Evolutionary conservation across 2,113 vertebrate species (phyloP).

Genomic region (Brevimyrus niger): DNA sequence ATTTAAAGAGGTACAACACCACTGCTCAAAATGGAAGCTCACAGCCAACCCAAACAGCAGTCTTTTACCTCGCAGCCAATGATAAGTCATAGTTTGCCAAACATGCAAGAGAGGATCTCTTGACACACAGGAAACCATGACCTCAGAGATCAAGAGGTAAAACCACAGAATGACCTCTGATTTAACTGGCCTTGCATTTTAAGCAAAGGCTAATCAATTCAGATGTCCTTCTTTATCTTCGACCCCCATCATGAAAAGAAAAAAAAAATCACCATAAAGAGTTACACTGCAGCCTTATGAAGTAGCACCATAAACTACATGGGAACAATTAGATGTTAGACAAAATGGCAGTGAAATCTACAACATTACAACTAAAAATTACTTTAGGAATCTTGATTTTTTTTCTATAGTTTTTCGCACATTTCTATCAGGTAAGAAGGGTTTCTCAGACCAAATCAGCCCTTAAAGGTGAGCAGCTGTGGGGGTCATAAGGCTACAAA

Average conservation of each 20-base stretch:
- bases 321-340: constrained; percentile 55
- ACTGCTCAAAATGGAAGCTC: constrained; percentile 85
- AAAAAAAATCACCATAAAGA: constrained; percentile 59
- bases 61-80: constrained; percentile 92
- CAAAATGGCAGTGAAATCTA: constrained; percentile 40
- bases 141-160: constrained; percentile 77
- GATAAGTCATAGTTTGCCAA: constrained; percentile 87
- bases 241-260: constrained; percentile 69
- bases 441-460: neutral
- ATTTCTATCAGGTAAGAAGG: constrained; percentile 2
- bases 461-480: constrained; percentile 37
- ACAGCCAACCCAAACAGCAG: constrained; percentile 80
- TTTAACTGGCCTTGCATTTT: constrained; percentile 74
- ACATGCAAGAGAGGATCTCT: constrained; percentile 80
- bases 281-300: constrained; percentile 99
- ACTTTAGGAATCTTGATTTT: constrained; percentile 72
- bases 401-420: constrained; percentile 29
- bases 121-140: constrained; percentile 89
- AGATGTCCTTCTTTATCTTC: constrained; percentile 81
- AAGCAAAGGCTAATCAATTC: constrained; percentile 77
- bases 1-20: constrained; percentile 82
- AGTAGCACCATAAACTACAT: constrained; percentile 57
- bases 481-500: constrained; percentile 97
- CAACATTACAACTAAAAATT: constrained; percentile 39
- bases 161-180: constrained; percentile 72